phyloP scores from a whole-genome alignment of 1,140 invertebrate species.

The Oedothorax gibbosus region DNA sequence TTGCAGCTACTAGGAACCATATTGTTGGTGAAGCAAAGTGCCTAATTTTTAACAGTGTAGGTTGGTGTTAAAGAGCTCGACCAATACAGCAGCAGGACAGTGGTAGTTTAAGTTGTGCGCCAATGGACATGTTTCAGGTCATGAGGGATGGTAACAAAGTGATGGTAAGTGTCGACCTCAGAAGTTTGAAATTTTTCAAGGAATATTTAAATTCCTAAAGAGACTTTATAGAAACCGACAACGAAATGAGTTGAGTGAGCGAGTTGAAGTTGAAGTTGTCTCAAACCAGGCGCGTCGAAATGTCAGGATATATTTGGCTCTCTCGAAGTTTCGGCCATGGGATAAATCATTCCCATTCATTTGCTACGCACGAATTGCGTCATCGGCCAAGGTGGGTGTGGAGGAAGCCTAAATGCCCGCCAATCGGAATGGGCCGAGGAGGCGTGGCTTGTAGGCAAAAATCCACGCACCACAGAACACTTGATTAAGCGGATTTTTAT shows the following conservation, averaged over 20 bases:
- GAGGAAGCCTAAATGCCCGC: constrained; percentile 37
- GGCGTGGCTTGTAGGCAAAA: constrained; percentile 39
- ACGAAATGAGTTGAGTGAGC: not conserved
- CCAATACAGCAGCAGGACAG: no score
- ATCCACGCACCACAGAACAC: constrained; percentile 54
- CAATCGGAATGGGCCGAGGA: constrained; percentile 34
- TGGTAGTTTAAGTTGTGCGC: no score
- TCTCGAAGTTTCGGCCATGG: constrained; percentile 12
- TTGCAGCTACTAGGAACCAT: no score
- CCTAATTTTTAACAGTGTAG: no score
- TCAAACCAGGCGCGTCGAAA: constrained; percentile 44
- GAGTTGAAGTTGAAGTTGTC: not conserved
- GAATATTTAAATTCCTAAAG: no score
- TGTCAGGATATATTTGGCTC: constrained; percentile 55
- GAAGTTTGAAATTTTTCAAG: no score
- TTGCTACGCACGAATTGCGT: constrained; percentile 55
- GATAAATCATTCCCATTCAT: constrained; percentile 56
- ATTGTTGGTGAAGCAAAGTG: no score
- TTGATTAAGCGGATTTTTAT: constrained; percentile 49
- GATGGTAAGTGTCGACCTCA: no score
- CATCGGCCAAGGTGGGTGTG: constrained; percentile 46
- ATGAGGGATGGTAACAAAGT: no score
- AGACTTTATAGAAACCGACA: not conserved
- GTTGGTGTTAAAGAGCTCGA: no score
- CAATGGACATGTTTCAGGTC: no score